Conservation (phyloP, 2,797 vertebrate species). For the Pseudochirops cupreus region DNA sequence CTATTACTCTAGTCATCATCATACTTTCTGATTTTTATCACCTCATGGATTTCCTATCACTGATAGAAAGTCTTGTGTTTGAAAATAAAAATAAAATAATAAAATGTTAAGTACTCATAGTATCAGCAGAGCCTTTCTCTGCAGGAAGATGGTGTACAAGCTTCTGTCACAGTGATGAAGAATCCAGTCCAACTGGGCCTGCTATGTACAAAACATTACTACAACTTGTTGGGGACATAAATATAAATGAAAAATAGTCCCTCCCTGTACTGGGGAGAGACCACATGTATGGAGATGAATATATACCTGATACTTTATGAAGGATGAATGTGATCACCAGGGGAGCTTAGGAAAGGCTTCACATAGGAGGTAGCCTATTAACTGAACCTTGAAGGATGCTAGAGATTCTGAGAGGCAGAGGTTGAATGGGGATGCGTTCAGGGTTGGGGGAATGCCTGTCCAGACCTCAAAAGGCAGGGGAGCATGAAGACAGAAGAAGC, state of each 20-base stretch:
- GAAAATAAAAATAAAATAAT: neutral
- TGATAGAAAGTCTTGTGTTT: neutral
- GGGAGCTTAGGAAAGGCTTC: neutral
- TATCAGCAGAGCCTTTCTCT: neutral
- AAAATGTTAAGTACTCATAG: neutral
- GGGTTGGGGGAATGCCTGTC: neutral
- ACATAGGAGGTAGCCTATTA: neutral
- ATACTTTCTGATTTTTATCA: neutral
- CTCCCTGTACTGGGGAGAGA: neutral
- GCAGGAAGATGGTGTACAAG: neutral
- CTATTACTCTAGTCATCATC: neutral
- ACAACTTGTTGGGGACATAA: neutral
- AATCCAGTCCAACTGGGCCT: neutral
- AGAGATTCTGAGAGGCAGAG: neutral
- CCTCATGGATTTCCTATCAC: neutral
- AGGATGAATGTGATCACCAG: neutral
- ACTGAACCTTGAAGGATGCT: neutral
- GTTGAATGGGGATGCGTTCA: neutral
- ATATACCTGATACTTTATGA: neutral
- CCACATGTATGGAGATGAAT: neutral
- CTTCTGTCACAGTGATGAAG: neutral
- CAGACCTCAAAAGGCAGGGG: neutral
- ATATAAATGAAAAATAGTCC: neutral
- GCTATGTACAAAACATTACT: neutral
- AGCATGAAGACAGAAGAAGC: neutral